These are phyloP conservation scores for Tokudaia tokunoshimensis DNA, from an alignment of 2,797 vertebrate genomes.

Conservation along the genomic window DNA sequence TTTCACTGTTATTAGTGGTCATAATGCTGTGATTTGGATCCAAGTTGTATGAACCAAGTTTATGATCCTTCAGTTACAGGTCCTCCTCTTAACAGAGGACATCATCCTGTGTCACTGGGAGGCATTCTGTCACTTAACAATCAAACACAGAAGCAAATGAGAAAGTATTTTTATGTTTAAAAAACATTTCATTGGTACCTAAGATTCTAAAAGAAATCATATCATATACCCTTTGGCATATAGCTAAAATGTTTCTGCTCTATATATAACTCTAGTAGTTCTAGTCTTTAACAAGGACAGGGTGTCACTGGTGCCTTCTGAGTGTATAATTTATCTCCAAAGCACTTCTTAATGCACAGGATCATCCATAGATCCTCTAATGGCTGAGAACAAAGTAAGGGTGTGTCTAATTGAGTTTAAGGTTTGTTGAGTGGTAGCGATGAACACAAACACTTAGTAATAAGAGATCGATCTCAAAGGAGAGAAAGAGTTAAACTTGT, in stretches of 20 bases:
- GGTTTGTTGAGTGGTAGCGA: slow-evolving; percentile 3
- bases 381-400: slow-evolving; percentile 7
- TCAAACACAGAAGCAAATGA: slow-evolving; percentile 54
- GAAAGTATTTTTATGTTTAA: slow-evolving; percentile 42
- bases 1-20: neutral
- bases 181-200: slow-evolving; percentile 59
- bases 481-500: neutral
- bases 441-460: slow-evolving; percentile 18
- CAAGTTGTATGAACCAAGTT: neutral
- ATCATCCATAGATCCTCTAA: neutral
- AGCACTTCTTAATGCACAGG: slow-evolving; percentile 15
- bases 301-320: slow-evolving; percentile 6
- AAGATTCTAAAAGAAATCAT: neutral
- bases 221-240: slow-evolving; percentile 11
- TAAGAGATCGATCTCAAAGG: slow-evolving; percentile 50
- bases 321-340: slow-evolving; percentile 52
- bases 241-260: slow-evolving; percentile 38
- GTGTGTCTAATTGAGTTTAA: neutral
- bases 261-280: neutral
- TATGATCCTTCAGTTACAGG: neutral
- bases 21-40: neutral
- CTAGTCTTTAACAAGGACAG: slow-evolving; percentile 46
- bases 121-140: slow-evolving; percentile 47
- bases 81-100: neutral
- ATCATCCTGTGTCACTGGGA: neutral